phyloP scores from a whole-genome alignment of 2,797 vertebrate genomes.

The Echiichthys vipera region DNA sequence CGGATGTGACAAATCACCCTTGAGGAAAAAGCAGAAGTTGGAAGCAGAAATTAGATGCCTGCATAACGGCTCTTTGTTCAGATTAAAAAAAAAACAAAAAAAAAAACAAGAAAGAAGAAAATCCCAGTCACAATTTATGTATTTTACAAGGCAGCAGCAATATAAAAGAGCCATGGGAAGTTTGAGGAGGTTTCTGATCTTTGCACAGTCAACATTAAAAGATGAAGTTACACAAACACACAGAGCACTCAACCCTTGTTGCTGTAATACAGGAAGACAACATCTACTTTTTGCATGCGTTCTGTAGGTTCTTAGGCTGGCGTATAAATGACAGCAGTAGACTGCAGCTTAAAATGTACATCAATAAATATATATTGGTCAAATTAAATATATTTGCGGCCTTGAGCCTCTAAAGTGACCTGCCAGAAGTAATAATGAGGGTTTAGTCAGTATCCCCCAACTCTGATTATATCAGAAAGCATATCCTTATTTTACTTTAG shows the following conservation, averaged over 20 bases:
- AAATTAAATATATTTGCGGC: no score
- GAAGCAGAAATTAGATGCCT: constrained; percentile 22
- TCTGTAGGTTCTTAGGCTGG: neutral
- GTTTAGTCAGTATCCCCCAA: no score
- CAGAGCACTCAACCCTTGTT: neutral
- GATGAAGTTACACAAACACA: constrained; percentile 19
- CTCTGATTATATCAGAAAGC: no score
- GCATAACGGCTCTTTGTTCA: constrained; percentile 1
- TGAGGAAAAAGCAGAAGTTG: constrained; percentile 45
- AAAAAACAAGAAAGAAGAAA: no score
- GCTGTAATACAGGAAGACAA: neutral
- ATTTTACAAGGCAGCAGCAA: constrained; percentile 1
- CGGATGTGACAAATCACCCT: constrained; percentile 30
- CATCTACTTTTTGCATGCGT: constrained; percentile 6
- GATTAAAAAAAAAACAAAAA: no score
- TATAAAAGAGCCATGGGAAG: constrained; percentile 15
- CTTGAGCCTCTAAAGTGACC: no score
- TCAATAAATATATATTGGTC: neutral
- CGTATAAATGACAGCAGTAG: neutral
- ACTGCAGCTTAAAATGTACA: neutral
- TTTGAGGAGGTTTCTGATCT: constrained; percentile 42
- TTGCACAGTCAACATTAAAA: constrained; percentile 12
- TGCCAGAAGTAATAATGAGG: neutral
- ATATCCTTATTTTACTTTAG: no score
- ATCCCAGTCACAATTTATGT: constrained; percentile 9